A percentile compares a stretch with the other conserved stretches of the same genome.
These are phyloP conservation scores for Salvelinus sp. DNA, from an alignment of 2,113 vertebrate genomes.

Conservation along the genomic window DNA sequence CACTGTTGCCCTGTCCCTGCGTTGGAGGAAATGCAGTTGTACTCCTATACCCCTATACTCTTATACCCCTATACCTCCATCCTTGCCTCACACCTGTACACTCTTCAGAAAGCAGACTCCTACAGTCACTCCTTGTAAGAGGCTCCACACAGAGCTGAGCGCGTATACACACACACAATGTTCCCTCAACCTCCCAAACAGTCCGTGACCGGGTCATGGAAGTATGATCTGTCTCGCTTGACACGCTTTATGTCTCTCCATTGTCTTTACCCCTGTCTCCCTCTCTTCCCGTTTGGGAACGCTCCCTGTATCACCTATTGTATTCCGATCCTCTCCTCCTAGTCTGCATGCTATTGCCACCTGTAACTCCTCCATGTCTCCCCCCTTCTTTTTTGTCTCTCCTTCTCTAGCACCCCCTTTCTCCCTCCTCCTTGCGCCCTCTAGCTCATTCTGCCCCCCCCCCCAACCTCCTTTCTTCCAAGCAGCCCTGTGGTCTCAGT, in stretches of 20 bases:
- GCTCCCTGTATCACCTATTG: neutral
- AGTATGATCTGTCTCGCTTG: neutral
- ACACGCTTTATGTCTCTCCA: neutral
- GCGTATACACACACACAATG: neutral
- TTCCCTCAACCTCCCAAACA: neutral
- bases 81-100: neutral
- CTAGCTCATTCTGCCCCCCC: slow-evolving; percentile 17
- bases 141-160: neutral
- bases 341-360: neutral
- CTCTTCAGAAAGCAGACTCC: neutral
- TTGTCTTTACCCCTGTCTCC: slow-evolving; percentile 2
- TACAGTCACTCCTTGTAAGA: neutral
- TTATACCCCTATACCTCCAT: neutral
- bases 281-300: neutral
- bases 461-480: slow-evolving; percentile 1
- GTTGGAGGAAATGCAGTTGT: too few species aligned
- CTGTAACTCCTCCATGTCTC: neutral
- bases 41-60: neutral
- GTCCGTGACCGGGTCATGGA: neutral
- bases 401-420: neutral
- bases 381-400: neutral
- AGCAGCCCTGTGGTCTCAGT: neutral
- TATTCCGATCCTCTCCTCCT: neutral
- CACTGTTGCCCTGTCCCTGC: too few species aligned
- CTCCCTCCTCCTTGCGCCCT: slow-evolving; percentile 3